Evolutionary conservation across 2,797 vertebrate genomes (phyloP).

Genomic region (Lepus townsendii): DNA sequence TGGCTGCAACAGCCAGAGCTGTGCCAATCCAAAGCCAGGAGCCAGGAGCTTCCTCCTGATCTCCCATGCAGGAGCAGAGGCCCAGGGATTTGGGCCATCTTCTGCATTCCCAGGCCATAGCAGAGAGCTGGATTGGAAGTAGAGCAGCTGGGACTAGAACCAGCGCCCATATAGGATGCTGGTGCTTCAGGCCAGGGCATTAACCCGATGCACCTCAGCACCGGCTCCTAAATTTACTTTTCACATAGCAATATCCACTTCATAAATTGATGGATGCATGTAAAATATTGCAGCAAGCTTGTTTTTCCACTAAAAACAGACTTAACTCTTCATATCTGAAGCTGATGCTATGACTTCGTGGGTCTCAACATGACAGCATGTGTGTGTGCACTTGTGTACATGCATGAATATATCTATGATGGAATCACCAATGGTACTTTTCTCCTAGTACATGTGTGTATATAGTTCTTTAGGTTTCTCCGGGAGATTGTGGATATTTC

Average conservation of each 20-base stretch:
- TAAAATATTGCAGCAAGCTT: background rate
- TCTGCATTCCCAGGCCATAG: too few relatives aligned
- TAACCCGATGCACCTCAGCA: too few relatives aligned
- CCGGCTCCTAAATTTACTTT: background rate
- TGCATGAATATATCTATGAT: background rate
- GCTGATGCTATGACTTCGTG: background rate
- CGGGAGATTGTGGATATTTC: background rate
- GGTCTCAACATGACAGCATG: background rate
- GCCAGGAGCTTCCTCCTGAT: too few relatives aligned
- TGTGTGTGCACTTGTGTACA: background rate
- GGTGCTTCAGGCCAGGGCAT: too few relatives aligned
- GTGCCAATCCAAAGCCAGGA: too few relatives aligned
- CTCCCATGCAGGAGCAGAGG: too few relatives aligned
- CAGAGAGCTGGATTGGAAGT: too few relatives aligned
- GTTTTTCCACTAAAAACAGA: background rate
- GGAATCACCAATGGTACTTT: background rate
- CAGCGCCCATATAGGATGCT: too few relatives aligned
- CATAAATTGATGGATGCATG: background rate
- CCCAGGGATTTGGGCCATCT: too few relatives aligned
- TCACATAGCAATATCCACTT: background rate
- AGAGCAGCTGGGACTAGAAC: too few relatives aligned
- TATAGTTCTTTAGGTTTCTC: background rate
- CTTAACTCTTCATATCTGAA: background rate
- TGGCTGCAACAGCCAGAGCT: too few relatives aligned
- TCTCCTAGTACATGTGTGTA: background rate